These are phyloP conservation scores for Callosobruchus maculatus DNA, from an alignment of 2,888 invertebrate genomes.

Conservation along the genomic window DNA sequence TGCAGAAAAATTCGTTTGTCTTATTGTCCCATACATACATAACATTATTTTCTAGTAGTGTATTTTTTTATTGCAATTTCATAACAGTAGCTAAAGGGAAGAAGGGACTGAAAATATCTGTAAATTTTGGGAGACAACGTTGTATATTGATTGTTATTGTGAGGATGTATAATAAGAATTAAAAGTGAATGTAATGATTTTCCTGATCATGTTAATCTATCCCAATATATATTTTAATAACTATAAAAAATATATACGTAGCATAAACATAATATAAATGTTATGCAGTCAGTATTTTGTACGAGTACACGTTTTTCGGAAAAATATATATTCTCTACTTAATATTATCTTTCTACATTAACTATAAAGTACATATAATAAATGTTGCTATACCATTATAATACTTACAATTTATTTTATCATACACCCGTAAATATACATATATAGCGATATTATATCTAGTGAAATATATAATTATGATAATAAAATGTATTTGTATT, in stretches of 20 bases:
- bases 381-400: constrained; percentile 51
- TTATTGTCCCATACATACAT: too few relatives aligned
- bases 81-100: not conserved
- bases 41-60: too few relatives aligned
- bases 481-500: constrained; percentile 53
- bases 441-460: constrained; percentile 50
- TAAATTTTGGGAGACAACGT: constrained; percentile 30
- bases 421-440: constrained; percentile 50
- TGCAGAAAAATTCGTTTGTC: too few relatives aligned
- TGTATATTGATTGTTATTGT: constrained; percentile 45
- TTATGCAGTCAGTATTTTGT: constrained; percentile 50
- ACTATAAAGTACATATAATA: constrained; percentile 46
- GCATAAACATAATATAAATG: constrained; percentile 38
- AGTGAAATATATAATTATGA: constrained; percentile 52
- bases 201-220: constrained; percentile 40
- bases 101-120: not conserved
- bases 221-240: constrained; percentile 47
- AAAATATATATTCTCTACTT: constrained; percentile 47
- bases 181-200: constrained; percentile 41
- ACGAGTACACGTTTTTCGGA: constrained; percentile 52
- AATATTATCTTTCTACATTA: constrained; percentile 49
- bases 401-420: constrained; percentile 50
- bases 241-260: constrained; percentile 43
- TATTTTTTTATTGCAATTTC: not conserved
- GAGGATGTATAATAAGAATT: constrained; percentile 47